Evolutionary conservation across 1,140 invertebrate genomes (phyloP), one percentile per base, ranked within the genome.

Genomic region (Saccostrea cuccullata): DNA sequence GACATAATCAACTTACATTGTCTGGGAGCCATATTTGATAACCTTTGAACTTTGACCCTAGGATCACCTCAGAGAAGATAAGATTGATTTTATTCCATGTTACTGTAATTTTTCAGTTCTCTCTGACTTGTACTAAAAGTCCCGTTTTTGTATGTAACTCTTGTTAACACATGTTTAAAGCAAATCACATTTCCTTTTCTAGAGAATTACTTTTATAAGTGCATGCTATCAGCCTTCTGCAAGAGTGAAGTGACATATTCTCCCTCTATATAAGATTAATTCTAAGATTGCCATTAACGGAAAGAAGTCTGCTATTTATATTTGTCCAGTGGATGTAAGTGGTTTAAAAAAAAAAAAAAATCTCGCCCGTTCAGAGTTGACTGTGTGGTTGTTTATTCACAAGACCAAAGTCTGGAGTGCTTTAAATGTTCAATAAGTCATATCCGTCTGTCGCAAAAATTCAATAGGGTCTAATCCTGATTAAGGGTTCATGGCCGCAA

Each of bases 371-470:
- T 73, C 67, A 73, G 5, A 13, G 67, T 73, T 36, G 26, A 30
- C 23, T 15, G 67, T 73, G n/a, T 23, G 23, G 67, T 13, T 26
- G 67, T 73, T 23, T 73, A 30, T 73, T 26, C 67, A 73, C n/a
- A 26, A 36, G 67, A 73, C 67, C 67, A 73, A 26, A 73, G 67
- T 73, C 67, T 73, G 23, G 23, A 73, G 67, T 73, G 26, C 13
- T 73, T 73, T 73, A 73, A 73, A 73, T 73, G 67, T 73, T 73
- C 26, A 73, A 73, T 73, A 73, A 36, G 26, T 73, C 67, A 73
- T 23, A 73, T 73, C 26, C 67, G 23, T 73, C 23, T 26, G 23
- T 30, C 8, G 67, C 67, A 26, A 23, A 60, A 60, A 60, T 60
- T 60, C 67, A 30, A 73, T 26, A 73, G 67, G 23, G n/a, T 73